Evolutionary conservation across 2,888 invertebrate genomes (phyloP).

Genomic region (Temnothorax ravouxi): DNA sequence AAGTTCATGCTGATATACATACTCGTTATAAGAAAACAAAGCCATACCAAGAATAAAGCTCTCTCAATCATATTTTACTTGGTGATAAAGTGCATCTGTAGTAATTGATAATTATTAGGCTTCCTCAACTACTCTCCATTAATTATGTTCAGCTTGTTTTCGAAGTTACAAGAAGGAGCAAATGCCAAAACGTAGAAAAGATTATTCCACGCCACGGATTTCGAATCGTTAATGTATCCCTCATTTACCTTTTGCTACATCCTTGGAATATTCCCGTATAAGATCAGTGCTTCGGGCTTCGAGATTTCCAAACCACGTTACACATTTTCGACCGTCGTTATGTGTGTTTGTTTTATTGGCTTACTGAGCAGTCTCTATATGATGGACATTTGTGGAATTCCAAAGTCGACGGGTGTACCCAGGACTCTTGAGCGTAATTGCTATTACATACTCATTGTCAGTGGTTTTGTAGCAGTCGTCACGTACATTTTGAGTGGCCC

Average conservation of each 20-base stretch:
- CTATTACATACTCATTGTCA: constrained; percentile 69
- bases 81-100: no score
- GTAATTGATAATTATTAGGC: no score
- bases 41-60: no score
- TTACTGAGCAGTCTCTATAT: constrained; percentile 60
- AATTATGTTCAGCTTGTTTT: background rate
- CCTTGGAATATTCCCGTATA: constrained; percentile 76
- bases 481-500: constrained; percentile 62
- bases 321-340: constrained; percentile 62
- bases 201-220: constrained; percentile 69
- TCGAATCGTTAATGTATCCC: constrained; percentile 74
- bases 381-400: background rate
- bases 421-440: constrained; percentile 42
- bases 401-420: constrained; percentile 64
- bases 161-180: background rate
- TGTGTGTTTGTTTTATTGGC: constrained; percentile 16
- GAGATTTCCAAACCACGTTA: constrained; percentile 59
- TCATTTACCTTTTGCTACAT: constrained; percentile 50
- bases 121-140: no score
- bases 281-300: constrained; percentile 52
- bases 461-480: constrained; percentile 55
- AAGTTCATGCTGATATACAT: no score
- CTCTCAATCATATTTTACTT: no score
- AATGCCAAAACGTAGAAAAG: constrained; percentile 18
- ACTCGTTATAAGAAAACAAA: no score